Percentiles rank a stretch among this genome's conserved stretches.
Conservation (phyloP, 2,113 vertebrate genomes). For the Cololabis saira region DNA sequence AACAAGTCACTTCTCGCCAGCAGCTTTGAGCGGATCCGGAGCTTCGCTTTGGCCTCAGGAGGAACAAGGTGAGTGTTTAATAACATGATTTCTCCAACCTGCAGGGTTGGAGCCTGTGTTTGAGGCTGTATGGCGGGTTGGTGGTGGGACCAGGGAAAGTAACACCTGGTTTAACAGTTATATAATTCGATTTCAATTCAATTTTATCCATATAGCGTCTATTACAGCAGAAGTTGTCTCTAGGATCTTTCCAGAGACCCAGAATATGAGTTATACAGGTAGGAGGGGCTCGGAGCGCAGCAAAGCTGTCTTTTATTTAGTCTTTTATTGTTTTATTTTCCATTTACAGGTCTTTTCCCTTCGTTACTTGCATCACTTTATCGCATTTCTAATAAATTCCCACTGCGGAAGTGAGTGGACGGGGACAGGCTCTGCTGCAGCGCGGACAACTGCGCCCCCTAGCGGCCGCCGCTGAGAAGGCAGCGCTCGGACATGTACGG, state of each 20-base stretch:
- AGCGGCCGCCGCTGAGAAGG: constrained; percentile 39
- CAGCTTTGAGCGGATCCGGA: constrained; percentile 40
- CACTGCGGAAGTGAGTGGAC: constrained; percentile 72
- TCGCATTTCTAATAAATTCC: constrained; percentile 40
- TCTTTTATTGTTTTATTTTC: constrained; percentile 36
- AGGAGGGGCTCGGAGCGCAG: too few species aligned
- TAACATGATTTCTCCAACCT: background rate
- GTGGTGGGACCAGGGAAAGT: too few species aligned
- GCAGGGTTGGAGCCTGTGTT: too few species aligned
- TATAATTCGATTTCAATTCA: too few species aligned
- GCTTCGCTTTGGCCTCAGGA: constrained; percentile 16
- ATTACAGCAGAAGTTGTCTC: too few species aligned
- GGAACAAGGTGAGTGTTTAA: constrained; percentile 49
- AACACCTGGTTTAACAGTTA: constrained; percentile 36
- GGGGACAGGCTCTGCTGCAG: constrained; percentile 15
- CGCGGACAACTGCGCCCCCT: constrained; percentile 59
- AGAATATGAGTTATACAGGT: too few species aligned
- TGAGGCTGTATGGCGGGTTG: too few species aligned
- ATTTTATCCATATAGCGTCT: too few species aligned
- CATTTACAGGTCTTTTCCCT: constrained; percentile 14
- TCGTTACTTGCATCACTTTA: background rate
- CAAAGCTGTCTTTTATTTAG: too few species aligned
- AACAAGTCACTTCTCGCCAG: constrained; percentile 60
- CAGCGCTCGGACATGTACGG: constrained; percentile 75
- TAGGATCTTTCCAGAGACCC: too few species aligned